Conservation (phyloP, 92 coral and sea anemone genomes). For the Porites cylindrica region DNA sequence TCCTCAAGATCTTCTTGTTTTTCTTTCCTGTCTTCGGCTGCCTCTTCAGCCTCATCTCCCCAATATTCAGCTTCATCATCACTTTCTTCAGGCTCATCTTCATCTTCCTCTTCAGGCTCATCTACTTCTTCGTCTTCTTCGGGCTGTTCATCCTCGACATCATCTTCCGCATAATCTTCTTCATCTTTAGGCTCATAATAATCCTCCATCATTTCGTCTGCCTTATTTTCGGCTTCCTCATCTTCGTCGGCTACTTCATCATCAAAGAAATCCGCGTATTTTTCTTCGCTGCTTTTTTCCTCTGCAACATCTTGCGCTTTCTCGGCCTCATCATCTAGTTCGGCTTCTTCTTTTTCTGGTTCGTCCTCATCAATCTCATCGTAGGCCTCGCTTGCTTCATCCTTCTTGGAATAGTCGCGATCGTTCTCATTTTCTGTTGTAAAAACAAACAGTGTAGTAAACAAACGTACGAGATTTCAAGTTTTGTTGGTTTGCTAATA, state of each 20-base stretch:
- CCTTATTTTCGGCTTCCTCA: not conserved
- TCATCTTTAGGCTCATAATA: no score
- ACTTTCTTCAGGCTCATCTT: not conserved
- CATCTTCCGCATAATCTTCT: no score
- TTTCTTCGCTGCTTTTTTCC: not conserved
- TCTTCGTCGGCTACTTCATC: not conserved
- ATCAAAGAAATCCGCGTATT: not conserved
- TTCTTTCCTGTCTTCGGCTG: no score
- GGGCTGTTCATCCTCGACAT: no score
- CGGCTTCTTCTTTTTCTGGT: not conserved
- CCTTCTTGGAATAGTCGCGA: not conserved
- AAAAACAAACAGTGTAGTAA: no score
- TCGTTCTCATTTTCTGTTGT: no score
- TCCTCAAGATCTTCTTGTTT: no score
- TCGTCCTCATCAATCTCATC: not conserved
- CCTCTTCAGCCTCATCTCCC: no score
- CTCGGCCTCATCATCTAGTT: not conserved
- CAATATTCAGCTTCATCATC: not conserved
- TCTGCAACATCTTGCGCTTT: not conserved
- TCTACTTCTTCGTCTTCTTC: not conserved
- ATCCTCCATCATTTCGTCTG: not conserved
- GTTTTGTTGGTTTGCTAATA: no score
- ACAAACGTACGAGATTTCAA: no score
- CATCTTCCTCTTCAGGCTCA: not conserved
- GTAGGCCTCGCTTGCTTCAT: not conserved